Conservation (phyloP, 2,113 vertebrate species). For the Gallinago undulata region DNA sequence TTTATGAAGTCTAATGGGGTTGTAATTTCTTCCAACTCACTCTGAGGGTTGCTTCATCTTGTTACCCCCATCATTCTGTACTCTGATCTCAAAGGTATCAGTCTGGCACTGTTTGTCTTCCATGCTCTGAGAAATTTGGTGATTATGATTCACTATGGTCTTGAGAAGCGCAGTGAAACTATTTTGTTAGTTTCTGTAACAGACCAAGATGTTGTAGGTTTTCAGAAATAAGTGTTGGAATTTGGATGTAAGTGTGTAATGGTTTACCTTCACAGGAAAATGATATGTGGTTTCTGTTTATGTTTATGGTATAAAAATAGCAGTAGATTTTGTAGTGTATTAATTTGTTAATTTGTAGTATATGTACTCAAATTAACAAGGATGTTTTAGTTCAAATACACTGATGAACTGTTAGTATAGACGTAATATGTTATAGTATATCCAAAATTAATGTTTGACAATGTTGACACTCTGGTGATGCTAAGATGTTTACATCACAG, state of each 20-base stretch:
- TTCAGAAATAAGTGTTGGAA: not conserved
- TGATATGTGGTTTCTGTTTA: not conserved
- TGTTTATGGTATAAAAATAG: not conserved
- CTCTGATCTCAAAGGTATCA: not conserved
- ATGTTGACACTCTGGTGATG: constrained; percentile 2
- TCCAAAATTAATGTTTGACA: not conserved
- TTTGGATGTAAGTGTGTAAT: not conserved
- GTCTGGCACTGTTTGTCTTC: not conserved
- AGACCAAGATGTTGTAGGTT: not conserved
- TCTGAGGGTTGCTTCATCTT: not conserved
- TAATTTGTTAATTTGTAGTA: not conserved
- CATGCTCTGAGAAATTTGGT: not conserved
- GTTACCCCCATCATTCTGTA: not conserved
- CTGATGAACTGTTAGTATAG: not conserved
- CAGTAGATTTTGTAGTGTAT: not conserved
- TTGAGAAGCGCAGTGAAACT: not conserved
- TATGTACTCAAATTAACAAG: not conserved
- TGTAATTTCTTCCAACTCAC: not conserved
- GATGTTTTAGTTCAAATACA: not conserved
- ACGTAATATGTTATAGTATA: not conserved
- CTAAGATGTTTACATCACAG: not conserved
- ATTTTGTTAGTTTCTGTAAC: not conserved
- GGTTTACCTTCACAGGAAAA: not conserved
- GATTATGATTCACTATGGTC: not conserved
- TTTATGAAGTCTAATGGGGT: not conserved